Percentiles rank a stretch among this genome's conserved stretches.
These are phyloP conservation scores for Spea bombifrons DNA, from an alignment of 2,113 vertebrate genomes.

Conservation along the genomic window DNA sequence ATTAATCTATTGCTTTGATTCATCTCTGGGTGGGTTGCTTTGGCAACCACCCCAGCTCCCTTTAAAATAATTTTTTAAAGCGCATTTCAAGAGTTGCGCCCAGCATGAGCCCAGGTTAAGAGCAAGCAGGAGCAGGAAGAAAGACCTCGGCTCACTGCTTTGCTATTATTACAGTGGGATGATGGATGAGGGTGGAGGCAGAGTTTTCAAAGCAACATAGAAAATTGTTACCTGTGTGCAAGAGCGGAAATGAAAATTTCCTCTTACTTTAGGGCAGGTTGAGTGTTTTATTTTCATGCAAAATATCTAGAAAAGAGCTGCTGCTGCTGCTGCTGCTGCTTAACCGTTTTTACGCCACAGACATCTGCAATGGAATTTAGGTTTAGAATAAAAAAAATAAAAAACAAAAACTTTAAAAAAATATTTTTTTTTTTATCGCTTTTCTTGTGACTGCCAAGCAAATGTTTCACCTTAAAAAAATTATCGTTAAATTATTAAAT, in stretches of 20 bases:
- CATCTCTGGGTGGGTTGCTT: constrained; percentile 76
- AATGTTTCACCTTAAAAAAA: no score
- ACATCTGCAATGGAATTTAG: neutral
- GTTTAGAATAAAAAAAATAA: neutral
- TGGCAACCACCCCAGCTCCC: constrained; percentile 73
- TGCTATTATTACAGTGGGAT: constrained; percentile 50
- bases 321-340: neutral
- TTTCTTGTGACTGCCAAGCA: no score
- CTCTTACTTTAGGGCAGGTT: constrained; percentile 13
- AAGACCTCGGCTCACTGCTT: constrained; percentile 62
- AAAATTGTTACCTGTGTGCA: constrained; percentile 47
- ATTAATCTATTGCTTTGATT: constrained; percentile 75
- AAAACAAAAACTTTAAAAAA: no score
- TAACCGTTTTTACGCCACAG: neutral
- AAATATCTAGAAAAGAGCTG: neutral
- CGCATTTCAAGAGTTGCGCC: constrained; percentile 71
- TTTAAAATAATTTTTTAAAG: constrained; percentile 76
- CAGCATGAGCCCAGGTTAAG: constrained; percentile 76
- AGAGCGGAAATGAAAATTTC: constrained; percentile 48
- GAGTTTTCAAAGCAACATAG: constrained; percentile 46
- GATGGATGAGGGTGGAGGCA: constrained; percentile 48
- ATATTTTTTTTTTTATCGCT: no score
- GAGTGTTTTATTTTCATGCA: constrained; percentile 13
- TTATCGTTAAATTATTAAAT: no score
- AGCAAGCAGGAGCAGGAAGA: constrained; percentile 70